phyloP scores from a whole-genome alignment of 2,797 vertebrate genomes.

The Ptychobarbus kaznakovi region DNA sequence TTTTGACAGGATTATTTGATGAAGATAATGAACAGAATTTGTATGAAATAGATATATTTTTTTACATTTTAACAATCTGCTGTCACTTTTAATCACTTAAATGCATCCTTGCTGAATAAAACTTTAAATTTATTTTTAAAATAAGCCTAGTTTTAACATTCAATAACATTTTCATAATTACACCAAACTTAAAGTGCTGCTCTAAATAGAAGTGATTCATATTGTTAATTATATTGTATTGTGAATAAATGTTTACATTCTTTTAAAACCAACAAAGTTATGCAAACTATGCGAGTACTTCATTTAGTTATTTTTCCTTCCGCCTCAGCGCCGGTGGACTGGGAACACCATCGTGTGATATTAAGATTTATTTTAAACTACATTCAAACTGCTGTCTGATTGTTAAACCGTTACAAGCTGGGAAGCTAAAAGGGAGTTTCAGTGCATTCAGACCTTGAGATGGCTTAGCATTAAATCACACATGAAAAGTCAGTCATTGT shows the following conservation, averaged over 20 bases:
- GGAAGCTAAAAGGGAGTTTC: background rate
- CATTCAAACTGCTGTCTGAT: background rate
- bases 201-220: too few species aligned
- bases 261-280: background rate
- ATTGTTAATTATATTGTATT: background rate
- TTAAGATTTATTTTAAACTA: background rate
- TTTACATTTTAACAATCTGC: background rate
- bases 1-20: background rate
- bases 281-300: background rate
- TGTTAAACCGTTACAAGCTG: background rate
- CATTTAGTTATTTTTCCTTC: background rate
- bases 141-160: too few species aligned
- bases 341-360: background rate
- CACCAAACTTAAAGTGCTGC: background rate
- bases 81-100: background rate
- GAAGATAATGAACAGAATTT: background rate
- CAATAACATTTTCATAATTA: background rate
- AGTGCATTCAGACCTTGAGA: background rate
- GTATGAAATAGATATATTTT: background rate
- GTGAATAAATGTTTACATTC: background rate
- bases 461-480: background rate
- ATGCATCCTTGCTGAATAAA: background rate
- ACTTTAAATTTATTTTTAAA: background rate
- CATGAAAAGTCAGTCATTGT: background rate
- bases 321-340: background rate